These are phyloP conservation scores for Solenopsis invicta DNA, from an alignment of 1,140 invertebrate genomes.

Conservation along the genomic window DNA sequence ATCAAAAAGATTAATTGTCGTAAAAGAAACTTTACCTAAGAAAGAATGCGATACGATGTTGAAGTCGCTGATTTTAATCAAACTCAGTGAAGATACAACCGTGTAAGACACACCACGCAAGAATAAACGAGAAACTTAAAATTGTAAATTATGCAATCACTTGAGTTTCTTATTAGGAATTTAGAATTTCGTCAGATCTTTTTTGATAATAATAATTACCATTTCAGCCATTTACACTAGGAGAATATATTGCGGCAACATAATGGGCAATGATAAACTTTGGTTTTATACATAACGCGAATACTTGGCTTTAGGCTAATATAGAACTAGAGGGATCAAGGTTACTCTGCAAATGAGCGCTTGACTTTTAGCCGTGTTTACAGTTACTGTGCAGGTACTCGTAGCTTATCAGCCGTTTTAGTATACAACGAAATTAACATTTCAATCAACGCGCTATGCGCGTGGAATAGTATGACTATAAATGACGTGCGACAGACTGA, in stretches of 20 bases:
- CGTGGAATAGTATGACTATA: conserved; percentile 16
- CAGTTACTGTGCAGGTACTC: conserved; percentile 10
- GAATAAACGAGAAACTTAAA: too few relatives aligned
- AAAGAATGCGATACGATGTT: background rate
- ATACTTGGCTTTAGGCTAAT: background rate
- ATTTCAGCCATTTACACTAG: background rate
- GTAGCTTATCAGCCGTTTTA: conserved; percentile 46
- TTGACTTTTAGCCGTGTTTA: conserved; percentile 39
- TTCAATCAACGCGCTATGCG: conserved; percentile 35
- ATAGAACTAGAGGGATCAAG: conserved; percentile 32
- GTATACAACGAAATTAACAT: conserved; percentile 54
- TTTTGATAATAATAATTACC: conserved; percentile 8
- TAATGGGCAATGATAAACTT: conserved; percentile 14
- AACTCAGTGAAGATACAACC: too few relatives aligned
- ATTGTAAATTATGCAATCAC: too few relatives aligned
- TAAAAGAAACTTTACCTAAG: background rate
- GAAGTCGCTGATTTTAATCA: too few relatives aligned
- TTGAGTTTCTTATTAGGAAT: too few relatives aligned
- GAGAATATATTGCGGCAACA: background rate
- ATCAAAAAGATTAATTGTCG: background rate
- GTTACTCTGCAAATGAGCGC: background rate
- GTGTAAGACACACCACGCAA: too few relatives aligned
- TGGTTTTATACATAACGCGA: background rate
- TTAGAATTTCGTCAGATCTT: background rate
- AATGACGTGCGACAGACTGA: conserved; percentile 21